Conservation (phyloP, 2,113 vertebrate species). For the Tychaedon coryphoeus region DNA sequence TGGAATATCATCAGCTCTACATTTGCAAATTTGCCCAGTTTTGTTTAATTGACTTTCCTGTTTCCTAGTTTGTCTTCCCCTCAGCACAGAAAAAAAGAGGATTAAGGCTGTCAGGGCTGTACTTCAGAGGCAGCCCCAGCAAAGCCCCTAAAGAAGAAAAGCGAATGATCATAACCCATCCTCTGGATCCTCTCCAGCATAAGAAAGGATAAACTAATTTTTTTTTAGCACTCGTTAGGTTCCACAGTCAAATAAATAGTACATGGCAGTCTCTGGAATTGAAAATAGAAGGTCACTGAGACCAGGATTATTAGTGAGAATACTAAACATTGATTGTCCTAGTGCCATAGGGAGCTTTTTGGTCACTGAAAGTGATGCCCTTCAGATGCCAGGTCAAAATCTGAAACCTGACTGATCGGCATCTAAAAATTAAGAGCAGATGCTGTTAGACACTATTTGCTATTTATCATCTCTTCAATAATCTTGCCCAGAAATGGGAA, state of each 20-base stretch:
- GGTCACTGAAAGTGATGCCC: slow-evolving; percentile 1
- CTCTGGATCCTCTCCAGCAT: not conserved
- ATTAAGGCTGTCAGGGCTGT: not conserved
- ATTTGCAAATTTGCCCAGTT: not conserved
- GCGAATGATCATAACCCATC: not conserved
- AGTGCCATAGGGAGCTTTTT: not conserved
- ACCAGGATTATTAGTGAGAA: not conserved
- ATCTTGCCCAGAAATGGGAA: slow-evolving; percentile 9
- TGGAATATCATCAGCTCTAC: not conserved
- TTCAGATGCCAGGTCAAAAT: slow-evolving; percentile 16
- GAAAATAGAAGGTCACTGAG: not conserved
- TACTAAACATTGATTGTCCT: not conserved
- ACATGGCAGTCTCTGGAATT: not conserved
- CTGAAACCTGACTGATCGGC: not conserved
- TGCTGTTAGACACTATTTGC: not conserved
- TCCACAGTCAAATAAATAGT: not conserved
- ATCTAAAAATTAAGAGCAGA: slow-evolving; percentile 18
- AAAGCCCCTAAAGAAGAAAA: not conserved
- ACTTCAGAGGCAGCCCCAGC: not conserved
- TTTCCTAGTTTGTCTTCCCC: not conserved
- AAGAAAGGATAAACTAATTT: not conserved
- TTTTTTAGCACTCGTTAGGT: not conserved
- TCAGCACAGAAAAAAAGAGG: not conserved
- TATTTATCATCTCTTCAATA: slow-evolving; percentile 19
- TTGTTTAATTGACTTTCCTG: not conserved